Conservation (phyloP, 2,888 invertebrate genomes). For the Dendrolimus pini region DNA sequence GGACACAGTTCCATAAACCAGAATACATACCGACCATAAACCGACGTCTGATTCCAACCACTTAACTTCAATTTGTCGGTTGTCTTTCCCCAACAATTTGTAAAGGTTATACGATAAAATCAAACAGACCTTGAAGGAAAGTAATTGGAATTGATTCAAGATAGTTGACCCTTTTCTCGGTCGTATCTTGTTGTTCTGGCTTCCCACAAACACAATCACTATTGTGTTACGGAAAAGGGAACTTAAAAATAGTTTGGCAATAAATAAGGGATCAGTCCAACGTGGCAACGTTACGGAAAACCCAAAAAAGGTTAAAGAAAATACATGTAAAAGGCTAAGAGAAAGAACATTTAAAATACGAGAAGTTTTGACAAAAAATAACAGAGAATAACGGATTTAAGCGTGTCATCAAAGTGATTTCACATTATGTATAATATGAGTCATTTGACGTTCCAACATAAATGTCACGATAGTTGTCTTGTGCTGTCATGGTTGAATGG, state of each 20-base stretch:
- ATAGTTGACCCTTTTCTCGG: background rate
- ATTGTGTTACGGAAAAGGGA: background rate
- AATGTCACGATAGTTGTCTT: too few species aligned
- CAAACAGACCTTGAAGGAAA: background rate
- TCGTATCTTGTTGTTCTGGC: background rate
- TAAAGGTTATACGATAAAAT: background rate
- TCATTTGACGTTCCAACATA: too few species aligned
- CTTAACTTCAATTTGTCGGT: background rate
- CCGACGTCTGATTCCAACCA: too few species aligned
- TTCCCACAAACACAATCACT: background rate
- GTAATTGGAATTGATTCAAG: background rate
- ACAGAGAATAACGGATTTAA: too few species aligned
- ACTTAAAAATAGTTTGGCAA: background rate
- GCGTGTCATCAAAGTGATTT: too few species aligned
- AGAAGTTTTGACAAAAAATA: too few species aligned
- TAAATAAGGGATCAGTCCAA: too few species aligned
- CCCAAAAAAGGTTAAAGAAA: background rate
- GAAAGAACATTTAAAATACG: background rate
- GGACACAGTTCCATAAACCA: too few species aligned
- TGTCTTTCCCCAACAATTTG: background rate
- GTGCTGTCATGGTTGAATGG: too few species aligned
- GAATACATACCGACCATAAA: too few species aligned
- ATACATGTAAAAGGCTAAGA: background rate
- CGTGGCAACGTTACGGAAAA: background rate
- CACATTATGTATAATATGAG: too few species aligned